Conservation (phyloP, 2,113 vertebrate species). For the Odontesthes bonariensis region DNA sequence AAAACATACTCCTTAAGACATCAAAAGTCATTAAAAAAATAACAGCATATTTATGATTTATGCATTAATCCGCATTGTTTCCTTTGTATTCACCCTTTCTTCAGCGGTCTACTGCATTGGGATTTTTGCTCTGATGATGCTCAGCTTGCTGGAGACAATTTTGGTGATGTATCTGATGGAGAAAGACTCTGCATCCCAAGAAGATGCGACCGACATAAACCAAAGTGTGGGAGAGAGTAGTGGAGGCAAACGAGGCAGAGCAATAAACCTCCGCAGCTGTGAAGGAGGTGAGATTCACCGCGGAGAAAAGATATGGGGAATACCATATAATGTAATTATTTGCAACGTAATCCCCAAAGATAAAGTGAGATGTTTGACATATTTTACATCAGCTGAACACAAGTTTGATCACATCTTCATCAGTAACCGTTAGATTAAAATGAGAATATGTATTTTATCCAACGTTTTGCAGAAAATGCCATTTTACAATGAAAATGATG, state of each 20-base stretch:
- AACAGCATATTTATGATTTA: not conserved
- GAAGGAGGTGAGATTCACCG: slow-evolving; percentile 11
- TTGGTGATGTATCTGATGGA: slow-evolving; percentile 74
- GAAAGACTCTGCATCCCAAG: slow-evolving; percentile 38
- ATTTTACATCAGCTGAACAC: not conserved
- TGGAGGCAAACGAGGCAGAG: not conserved
- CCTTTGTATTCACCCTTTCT: not conserved
- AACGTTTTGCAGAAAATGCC: not conserved
- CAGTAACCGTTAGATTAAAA: not conserved
- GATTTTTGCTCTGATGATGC: slow-evolving; percentile 82
- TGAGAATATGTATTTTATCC: accelerated
- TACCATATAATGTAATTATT: not conserved
- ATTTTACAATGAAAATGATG: too few relatives aligned
- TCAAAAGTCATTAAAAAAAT: too few relatives aligned
- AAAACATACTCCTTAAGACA: too few relatives aligned
- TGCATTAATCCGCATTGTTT: not conserved
- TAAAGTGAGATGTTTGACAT: accelerated
- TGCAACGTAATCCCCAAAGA: not conserved
- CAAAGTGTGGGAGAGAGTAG: not conserved
- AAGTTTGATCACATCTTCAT: not conserved
- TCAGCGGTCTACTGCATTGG: slow-evolving; percentile 72
- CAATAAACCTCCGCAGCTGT: not conserved
- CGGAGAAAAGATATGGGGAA: not conserved
- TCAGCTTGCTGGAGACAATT: slow-evolving; percentile 81
- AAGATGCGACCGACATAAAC: not conserved